A percentile compares a stretch with the other conserved stretches of the same genome.
These are phyloP conservation scores for Autographa pulchrina DNA, from an alignment of 2,888 invertebrate genomes.

Conservation along the genomic window DNA sequence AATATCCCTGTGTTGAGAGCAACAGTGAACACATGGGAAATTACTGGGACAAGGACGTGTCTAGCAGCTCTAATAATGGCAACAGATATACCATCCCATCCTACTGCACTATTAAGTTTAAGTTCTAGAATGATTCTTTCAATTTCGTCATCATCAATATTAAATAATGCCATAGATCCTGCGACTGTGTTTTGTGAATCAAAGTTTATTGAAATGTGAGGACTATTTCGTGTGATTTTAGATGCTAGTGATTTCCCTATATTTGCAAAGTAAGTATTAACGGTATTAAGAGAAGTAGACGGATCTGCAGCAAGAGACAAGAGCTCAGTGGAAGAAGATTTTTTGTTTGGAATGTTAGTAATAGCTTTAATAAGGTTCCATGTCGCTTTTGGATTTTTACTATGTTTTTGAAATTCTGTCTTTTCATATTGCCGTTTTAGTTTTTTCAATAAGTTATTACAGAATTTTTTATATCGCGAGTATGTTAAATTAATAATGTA, in stretches of 20 bases:
- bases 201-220: background rate
- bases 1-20: background rate
- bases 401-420: no score
- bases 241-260: background rate
- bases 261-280: background rate
- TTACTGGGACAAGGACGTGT: slow-evolving; percentile 4
- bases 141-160: background rate
- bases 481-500: no score
- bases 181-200: background rate
- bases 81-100: background rate
- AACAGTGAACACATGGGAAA: background rate
- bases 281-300: background rate
- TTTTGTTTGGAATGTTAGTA: background rate
- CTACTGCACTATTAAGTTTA: background rate
- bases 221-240: background rate
- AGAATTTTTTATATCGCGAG: no score
- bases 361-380: no score
- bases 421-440: no score
- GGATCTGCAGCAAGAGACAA: background rate
- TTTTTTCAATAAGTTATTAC: no score
- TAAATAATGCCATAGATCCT: background rate
- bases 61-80: background rate
- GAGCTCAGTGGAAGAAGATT: background rate
- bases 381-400: no score
- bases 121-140: background rate